These are phyloP conservation scores for Daboia siamensis DNA, from an alignment of 2,113 vertebrate genomes.

Conservation along the genomic window DNA sequence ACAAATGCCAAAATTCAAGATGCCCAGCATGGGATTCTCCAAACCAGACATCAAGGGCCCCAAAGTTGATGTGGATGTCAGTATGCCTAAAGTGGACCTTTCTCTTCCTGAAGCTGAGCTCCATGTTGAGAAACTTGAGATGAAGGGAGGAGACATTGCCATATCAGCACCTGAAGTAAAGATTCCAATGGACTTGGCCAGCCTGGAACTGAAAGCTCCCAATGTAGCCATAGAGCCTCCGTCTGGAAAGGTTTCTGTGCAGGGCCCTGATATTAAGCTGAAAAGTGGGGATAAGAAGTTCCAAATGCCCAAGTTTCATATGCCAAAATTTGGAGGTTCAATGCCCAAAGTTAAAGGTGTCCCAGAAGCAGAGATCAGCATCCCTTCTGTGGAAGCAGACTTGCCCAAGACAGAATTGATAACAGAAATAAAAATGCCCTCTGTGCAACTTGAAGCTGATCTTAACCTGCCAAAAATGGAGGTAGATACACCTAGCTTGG, in stretches of 20 bases:
- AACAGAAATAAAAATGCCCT: neutral
- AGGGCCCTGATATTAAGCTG: rapidly evolving
- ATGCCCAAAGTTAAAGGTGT: neutral
- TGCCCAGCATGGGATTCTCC: neutral
- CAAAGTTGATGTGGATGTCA: neutral
- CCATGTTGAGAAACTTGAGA: neutral
- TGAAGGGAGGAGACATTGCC: neutral
- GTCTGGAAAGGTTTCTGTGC: neutral
- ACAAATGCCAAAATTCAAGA: neutral
- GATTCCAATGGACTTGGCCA: neutral
- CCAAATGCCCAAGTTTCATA: neutral
- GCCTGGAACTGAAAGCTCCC: neutral
- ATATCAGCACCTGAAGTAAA: neutral
- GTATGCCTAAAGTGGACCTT: neutral
- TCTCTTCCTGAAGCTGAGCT: neutral
- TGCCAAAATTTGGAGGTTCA: neutral
- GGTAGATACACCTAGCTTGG: neutral
- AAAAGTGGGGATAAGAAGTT: neutral
- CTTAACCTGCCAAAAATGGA: slow-evolving; percentile 15
- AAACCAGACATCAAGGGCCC: slow-evolving; percentile 3
- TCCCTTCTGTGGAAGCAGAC: neutral
- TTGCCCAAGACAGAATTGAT: neutral
- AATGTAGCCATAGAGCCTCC: neutral
- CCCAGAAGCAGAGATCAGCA: neutral
- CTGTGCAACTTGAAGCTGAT: too few species aligned